Percentiles rank a stretch among this genome's conserved stretches.
These are phyloP conservation scores for Biston stratarius DNA, from an alignment of 2,888 invertebrate species.

Conservation along the genomic window DNA sequence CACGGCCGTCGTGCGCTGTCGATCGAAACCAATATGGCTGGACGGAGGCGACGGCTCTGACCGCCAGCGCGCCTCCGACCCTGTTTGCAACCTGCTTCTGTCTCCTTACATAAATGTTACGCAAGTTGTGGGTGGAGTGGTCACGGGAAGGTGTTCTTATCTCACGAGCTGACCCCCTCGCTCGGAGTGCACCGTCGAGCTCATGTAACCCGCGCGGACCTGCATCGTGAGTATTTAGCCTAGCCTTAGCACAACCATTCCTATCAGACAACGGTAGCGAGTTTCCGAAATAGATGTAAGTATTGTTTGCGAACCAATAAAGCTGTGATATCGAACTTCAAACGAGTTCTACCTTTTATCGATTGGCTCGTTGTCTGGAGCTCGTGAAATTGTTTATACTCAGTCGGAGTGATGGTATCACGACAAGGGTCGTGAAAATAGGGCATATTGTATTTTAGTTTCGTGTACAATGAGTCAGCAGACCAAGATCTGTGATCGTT, in stretches of 20 bases:
- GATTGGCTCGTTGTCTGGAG: slow-evolving; percentile 69
- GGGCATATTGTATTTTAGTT: slow-evolving; percentile 24
- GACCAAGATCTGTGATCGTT: slow-evolving; percentile 46
- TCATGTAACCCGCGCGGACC: slow-evolving; percentile 72
- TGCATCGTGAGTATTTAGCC: slow-evolving; percentile 67
- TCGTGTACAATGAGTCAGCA: slow-evolving; percentile 14
- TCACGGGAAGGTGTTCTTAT: slow-evolving; percentile 68
- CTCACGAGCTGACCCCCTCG: slow-evolving; percentile 59
- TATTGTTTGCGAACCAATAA: slow-evolving; percentile 32
- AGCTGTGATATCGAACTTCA: slow-evolving; percentile 12
- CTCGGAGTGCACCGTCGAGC: slow-evolving; percentile 61
- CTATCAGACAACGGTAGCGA: slow-evolving; percentile 21
- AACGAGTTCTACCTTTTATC: slow-evolving; percentile 56
- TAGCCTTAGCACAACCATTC: slow-evolving; percentile 27
- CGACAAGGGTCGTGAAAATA: slow-evolving; percentile 36
- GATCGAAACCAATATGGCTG: slow-evolving; percentile 78
- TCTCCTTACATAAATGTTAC: slow-evolving; percentile 83
- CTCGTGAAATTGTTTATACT: slow-evolving; percentile 66
- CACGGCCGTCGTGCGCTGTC: slow-evolving; percentile 51
- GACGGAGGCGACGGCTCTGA: slow-evolving; percentile 55
- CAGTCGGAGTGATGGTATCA: slow-evolving; percentile 38
- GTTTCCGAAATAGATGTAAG: background rate
- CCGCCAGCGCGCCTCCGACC: slow-evolving; percentile 58
- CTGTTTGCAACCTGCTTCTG: slow-evolving; percentile 70
- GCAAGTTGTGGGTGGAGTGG: slow-evolving; percentile 76